Base-by-base conservation (phyloP, 2,888 invertebrate genomes). In the Itoplectis maculator region DNA sequence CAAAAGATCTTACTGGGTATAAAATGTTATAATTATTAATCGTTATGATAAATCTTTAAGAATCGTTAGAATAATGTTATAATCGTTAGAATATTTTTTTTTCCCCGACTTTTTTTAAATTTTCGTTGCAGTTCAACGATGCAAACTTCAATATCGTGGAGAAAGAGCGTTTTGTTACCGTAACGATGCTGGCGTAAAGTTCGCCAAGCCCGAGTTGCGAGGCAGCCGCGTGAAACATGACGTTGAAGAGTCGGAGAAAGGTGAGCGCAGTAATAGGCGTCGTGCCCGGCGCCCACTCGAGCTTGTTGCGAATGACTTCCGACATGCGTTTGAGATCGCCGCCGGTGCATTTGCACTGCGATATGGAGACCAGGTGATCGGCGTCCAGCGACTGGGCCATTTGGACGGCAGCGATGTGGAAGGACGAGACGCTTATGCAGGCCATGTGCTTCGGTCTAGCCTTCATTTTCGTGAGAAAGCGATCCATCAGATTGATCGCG, bases 271-370 rank as follows among this genome's bases (percentile, higher is more conserved):
- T 96, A 81, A 95, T 93, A 3, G 95, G 94, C 69, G 94, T 93
- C 70, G 94, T 94, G 75, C 94, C 94, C 85, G 94, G 94, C 83
- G 94, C 93, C 83, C 95, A 94, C 85, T 95, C 95, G 88, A 97
- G 94, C 93, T 98, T 98, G 93, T 96, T 95, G 20, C 94, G 95
- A 88, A 98, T 95, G 81, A 97, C 96, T 80, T 95, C 95, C 76
- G 97, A 96, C 98, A 98, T 98, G 86, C 98, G 96, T 23, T 95
- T 93, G 89, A 98, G 95, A 94, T 98, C 98, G 88, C 97, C 96
- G 70, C 96, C 95, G 35, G 97, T 97, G 93, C 97, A 97, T 90
- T 96, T 96, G 89, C 97, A 97, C 92, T 97, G 95, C 0, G 95
- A 95, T 83, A 95, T 94, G 0, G 94, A 94, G 63, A 94, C 96